These are phyloP conservation scores for Hystrix cristata DNA, from an alignment of 2,113 vertebrate genomes.

Conservation along the genomic window DNA sequence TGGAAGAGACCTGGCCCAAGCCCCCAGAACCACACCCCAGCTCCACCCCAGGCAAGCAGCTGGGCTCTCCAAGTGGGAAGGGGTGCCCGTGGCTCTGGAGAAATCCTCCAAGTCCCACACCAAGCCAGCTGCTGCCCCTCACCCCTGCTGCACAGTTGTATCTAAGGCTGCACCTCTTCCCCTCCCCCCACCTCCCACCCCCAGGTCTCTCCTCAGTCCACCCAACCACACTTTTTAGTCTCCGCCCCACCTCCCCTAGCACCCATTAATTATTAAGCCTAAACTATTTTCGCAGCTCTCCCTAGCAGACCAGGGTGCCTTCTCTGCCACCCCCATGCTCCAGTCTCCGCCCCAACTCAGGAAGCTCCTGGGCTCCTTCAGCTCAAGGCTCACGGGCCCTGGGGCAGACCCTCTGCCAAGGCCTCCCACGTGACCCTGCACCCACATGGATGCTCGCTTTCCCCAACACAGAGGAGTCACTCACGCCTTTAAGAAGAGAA, in stretches of 20 bases:
- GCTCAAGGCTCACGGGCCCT: neutral
- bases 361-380: neutral
- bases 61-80: neutral
- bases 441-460: neutral
- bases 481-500: neutral
- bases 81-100: neutral
- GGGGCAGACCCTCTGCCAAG: too few species aligned
- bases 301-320: neutral
- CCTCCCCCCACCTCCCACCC: rapidly evolving
- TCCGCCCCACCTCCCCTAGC: neutral
- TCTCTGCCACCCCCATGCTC: rapidly evolving
- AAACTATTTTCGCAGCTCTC: neutral
- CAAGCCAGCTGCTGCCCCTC: neutral
- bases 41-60: neutral
- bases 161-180: neutral
- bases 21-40: neutral
- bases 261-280: neutral
- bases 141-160: neutral
- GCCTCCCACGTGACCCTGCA: neutral
- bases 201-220: neutral
- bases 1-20: neutral
- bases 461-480: neutral
- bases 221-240: neutral
- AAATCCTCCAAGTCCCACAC: neutral
- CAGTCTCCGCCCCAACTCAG: neutral